Percentiles rank a stretch among this genome's conserved stretches.
Evolutionary conservation across 2,113 vertebrate genomes (phyloP).

Genomic region (Platysternon megacephalum): DNA sequence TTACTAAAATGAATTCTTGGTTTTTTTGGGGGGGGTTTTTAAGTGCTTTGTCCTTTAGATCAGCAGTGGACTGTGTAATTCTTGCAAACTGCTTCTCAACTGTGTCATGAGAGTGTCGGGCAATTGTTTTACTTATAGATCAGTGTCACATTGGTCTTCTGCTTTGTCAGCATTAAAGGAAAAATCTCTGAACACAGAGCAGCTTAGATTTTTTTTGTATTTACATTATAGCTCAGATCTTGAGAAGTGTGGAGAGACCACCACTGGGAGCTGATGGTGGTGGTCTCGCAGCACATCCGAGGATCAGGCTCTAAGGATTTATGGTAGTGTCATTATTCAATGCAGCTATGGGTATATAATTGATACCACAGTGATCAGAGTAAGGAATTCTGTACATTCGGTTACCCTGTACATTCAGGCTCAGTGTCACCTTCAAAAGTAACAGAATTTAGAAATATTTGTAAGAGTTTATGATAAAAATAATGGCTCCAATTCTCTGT

Average conservation of each 20-base stretch:
- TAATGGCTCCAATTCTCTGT: neutral
- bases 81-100: neutral
- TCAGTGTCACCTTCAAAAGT: neutral
- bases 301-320: neutral
- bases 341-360: neutral
- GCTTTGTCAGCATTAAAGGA: neutral
- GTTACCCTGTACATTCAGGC: neutral
- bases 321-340: neutral
- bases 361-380: neutral
- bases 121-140: neutral
- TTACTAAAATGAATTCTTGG: neutral
- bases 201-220: neutral
- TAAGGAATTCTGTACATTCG: neutral
- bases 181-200: neutral
- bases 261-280: neutral
- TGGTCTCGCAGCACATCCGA: neutral
- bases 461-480: neutral
- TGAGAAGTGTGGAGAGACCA: neutral
- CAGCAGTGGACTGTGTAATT: neutral
- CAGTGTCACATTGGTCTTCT: neutral
- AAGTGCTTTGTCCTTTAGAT: neutral
- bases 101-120: neutral
- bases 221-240: neutral
- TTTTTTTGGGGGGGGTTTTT: no score
- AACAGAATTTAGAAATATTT: neutral